Percentiles rank a stretch among this genome's conserved stretches.
Evolutionary conservation across 2,888 invertebrate genomes (phyloP).

Genomic region (Pelosia muscerda): DNA sequence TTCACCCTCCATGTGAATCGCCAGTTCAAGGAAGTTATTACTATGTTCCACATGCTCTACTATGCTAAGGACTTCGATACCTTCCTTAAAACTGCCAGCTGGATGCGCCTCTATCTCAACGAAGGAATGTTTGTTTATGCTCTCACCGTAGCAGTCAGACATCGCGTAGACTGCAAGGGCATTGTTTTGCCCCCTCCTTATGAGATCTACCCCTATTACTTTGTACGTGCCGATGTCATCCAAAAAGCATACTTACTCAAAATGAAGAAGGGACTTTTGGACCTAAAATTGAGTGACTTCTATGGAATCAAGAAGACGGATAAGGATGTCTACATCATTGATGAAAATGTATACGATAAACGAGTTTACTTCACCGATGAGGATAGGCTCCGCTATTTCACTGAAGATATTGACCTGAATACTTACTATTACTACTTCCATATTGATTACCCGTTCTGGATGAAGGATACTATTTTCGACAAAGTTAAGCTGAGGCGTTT

Average conservation of each 20-base stretch:
- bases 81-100: conserved; percentile 82
- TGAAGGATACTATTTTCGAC: conserved; percentile 79
- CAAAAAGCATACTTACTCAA: conserved; percentile 84
- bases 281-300: conserved; percentile 82
- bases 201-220: conserved; percentile 89
- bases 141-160: conserved; percentile 82
- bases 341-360: conserved; percentile 89
- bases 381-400: conserved; percentile 88
- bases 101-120: conserved; percentile 84
- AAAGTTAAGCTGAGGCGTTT: conserved; percentile 76
- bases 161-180: conserved; percentile 82
- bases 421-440: conserved; percentile 88
- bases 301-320: conserved; percentile 82
- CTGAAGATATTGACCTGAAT: conserved; percentile 89
- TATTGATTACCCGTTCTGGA: conserved; percentile 88
- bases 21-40: conserved; percentile 82
- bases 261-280: conserved; percentile 79
- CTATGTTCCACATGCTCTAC: conserved; percentile 84
- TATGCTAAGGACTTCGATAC: conserved; percentile 84
- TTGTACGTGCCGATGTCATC: conserved; percentile 89
- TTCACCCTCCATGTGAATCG: conserved; percentile 83
- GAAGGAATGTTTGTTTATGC: conserved; percentile 87
- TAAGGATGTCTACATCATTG: conserved; percentile 87
- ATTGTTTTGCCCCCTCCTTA: conserved; percentile 86
- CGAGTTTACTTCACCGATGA: conserved; percentile 85